Conservation (phyloP, 2,113 vertebrate genomes). For the Clarias magur region DNA sequence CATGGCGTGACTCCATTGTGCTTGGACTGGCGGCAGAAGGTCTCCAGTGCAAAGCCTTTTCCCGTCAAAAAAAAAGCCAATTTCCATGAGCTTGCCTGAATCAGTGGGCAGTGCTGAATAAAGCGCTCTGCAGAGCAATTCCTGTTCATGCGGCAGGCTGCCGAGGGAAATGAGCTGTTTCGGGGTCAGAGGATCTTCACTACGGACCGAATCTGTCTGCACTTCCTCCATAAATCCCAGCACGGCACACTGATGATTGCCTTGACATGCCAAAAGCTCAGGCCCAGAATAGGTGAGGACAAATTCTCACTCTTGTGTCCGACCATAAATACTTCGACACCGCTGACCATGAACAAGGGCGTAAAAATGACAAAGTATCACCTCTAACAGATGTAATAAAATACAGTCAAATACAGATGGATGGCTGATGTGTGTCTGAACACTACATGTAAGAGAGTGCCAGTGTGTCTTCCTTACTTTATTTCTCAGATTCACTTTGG, state of each 20-base stretch:
- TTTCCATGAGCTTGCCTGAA: background rate
- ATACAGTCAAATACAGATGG: background rate
- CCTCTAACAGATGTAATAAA: background rate
- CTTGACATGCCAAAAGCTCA: background rate
- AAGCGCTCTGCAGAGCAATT: background rate
- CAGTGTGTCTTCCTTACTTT: background rate
- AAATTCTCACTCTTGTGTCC: background rate
- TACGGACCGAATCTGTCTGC: background rate
- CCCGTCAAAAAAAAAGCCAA: background rate
- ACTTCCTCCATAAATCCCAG: background rate
- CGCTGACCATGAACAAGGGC: background rate
- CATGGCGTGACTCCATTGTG: background rate
- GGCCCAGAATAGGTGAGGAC: background rate
- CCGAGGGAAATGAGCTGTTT: background rate
- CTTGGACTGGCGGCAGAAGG: background rate
- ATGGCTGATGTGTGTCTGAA: background rate
- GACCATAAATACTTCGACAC: background rate
- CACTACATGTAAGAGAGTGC: background rate
- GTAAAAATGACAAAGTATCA: background rate
- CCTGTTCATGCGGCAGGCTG: background rate
- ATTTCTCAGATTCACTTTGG: background rate
- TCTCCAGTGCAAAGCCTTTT: background rate
- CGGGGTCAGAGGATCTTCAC: constrained; percentile 8
- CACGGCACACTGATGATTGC: constrained; percentile 3
- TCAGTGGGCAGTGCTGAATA: background rate